Base-by-base conservation (phyloP, 2,888 invertebrate species). In the Clitarchus hookeri region DNA sequence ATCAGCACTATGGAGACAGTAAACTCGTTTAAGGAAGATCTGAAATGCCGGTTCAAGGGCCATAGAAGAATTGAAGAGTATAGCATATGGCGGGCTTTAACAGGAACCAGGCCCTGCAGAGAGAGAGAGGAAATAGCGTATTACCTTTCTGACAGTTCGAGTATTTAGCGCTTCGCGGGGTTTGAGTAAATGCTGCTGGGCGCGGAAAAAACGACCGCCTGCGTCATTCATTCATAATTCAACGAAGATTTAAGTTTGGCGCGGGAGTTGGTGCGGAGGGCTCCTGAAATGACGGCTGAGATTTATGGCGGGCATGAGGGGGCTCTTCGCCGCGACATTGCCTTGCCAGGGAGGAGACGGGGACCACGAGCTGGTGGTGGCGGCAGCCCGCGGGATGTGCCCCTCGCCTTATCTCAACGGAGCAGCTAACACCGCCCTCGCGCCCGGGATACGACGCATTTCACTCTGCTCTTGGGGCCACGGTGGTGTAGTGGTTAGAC, bases 191-290 rank as follows among this genome's bases (percentile, higher is more conserved):
- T 8, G 65, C 65, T 23, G 19, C 65, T n/a, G 19, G 8, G 65
- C 23, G 19, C 65, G 65, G 65, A 23, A 65, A n/a, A 65, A 65
- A 65, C 65, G 23, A 65, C 13, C 65, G 16, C 23, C 13, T n/a
- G n/a, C 65, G 65, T 65, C 65, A 65, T 65, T 65, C 65, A 65
- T 65, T 65, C 65, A 65, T 65, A 65, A 65, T 65, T 65, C 65
- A 65, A 65, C 65, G 65, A 65, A 65, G 65, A 65, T 65, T 65
- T 65, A 65, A 48, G 65, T 16, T 23, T 65, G 23, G 65, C 65
- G 65, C 8, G 65, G 65, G 8, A 65, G 65, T 11, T 3, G n/a
- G 65, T 8, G 65, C 23, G 65, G 53, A 0, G 65, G 65, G n/a
- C 65, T 65, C 65, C 65, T n/a, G 65, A 65, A 12, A 8, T n/a